Conservation (phyloP, 2,113 vertebrate species). For the Pedetes capensis region DNA sequence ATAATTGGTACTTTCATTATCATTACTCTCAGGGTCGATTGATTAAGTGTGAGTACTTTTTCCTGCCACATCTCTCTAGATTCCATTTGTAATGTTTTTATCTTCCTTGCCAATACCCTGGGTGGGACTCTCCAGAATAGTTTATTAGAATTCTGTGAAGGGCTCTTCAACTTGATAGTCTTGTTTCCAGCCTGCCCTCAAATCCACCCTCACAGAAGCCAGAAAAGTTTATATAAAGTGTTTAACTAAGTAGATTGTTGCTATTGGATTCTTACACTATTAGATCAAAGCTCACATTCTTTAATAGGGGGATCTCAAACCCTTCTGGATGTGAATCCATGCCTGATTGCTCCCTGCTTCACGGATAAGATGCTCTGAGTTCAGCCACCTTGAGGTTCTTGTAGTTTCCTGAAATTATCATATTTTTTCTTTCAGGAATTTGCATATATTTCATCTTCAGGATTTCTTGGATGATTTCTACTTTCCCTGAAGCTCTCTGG, state of each 20-base stretch:
- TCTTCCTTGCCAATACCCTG: fast-evolving
- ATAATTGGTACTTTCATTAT: not conserved
- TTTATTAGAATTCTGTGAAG: not conserved
- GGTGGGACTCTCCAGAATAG: not conserved
- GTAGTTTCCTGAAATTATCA: not conserved
- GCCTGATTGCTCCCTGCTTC: not conserved
- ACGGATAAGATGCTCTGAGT: not conserved
- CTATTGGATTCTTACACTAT: not conserved
- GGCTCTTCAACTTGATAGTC: not conserved
- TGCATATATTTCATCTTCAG: not conserved
- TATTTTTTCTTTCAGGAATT: not conserved
- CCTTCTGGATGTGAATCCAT: not conserved
- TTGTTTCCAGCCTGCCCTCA: not conserved
- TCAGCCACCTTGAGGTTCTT: not conserved
- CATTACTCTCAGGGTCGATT: not conserved
- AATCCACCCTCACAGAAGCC: not conserved
- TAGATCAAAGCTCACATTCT: not conserved
- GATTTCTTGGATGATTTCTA: not conserved
- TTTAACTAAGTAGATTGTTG: not conserved
- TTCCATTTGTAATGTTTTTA: not conserved
- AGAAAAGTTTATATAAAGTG: not conserved
- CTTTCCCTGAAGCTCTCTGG: not conserved
- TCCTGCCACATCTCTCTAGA: not conserved
- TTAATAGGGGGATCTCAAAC: not conserved
- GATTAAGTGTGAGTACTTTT: not conserved